Conservation (phyloP, 2,797 vertebrate species). For the Anabas testudineus region DNA sequence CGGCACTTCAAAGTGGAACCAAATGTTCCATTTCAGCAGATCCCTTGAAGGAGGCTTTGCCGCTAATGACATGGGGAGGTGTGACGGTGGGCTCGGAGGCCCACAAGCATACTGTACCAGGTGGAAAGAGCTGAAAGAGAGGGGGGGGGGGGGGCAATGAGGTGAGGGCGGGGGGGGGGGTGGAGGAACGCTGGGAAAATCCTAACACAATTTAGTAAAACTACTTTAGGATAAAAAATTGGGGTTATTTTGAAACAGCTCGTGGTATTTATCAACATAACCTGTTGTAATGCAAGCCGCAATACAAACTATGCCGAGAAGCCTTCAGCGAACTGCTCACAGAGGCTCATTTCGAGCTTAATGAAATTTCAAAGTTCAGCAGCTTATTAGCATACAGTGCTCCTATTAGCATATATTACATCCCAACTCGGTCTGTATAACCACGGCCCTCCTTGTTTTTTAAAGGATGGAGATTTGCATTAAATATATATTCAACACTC, state of each 20-base stretch:
- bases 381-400: slow-evolving; percentile 56
- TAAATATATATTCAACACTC: slow-evolving; percentile 7
- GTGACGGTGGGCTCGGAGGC: slow-evolving; percentile 54
- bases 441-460: slow-evolving; percentile 31
- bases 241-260: slow-evolving; percentile 35
- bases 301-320: slow-evolving; percentile 39
- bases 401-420: slow-evolving; percentile 65
- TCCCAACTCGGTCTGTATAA: slow-evolving; percentile 35
- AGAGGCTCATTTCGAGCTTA: slow-evolving; percentile 57
- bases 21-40: slow-evolving; percentile 80
- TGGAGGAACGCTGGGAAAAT: slow-evolving; percentile 6
- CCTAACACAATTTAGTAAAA: slow-evolving; percentile 44
- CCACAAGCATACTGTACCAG: slow-evolving; percentile 34
- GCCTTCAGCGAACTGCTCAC: slow-evolving; percentile 54
- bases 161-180: background rate
- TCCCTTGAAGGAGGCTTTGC: slow-evolving; percentile 72
- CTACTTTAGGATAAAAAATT: slow-evolving; percentile 36
- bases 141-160: background rate
- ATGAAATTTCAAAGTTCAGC: slow-evolving; percentile 71
- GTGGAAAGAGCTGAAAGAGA: slow-evolving; percentile 7
- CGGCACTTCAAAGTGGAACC: slow-evolving; percentile 80
- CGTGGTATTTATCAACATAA: slow-evolving; percentile 56
- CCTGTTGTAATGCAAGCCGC: slow-evolving; percentile 16
- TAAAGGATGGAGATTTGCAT: slow-evolving; percentile 43
- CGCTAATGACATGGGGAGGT: slow-evolving; percentile 75